Conservation (phyloP, 2,888 invertebrate species). For the Eueremaeus valkanovi region DNA sequence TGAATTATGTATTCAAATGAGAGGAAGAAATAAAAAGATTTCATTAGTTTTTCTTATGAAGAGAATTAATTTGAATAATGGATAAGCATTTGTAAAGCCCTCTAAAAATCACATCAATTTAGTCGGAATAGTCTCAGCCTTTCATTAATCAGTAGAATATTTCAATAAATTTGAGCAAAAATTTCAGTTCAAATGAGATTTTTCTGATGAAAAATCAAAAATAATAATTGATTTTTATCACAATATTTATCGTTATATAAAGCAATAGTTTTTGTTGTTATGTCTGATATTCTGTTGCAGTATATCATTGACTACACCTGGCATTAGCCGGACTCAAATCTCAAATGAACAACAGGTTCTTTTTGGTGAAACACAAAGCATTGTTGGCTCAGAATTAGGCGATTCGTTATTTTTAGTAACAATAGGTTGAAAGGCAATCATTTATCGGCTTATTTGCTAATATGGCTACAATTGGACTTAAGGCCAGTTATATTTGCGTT, state of each 20-base stretch:
- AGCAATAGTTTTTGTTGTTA: background rate
- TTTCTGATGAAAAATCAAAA: background rate
- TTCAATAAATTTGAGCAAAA: too few species aligned
- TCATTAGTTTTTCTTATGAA: too few species aligned
- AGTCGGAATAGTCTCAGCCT: too few species aligned
- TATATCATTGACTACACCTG: slow-evolving; percentile 13
- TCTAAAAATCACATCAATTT: too few species aligned
- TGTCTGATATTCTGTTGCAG: background rate
- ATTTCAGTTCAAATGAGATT: background rate
- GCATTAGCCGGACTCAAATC: slow-evolving; percentile 26
- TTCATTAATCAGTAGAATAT: too few species aligned
- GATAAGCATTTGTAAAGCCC: too few species aligned
- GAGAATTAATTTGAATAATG: too few species aligned
- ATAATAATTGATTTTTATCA: background rate
- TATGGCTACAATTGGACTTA: background rate
- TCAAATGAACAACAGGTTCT: background rate
- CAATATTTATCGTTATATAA: background rate
- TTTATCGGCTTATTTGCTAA: slow-evolving; percentile 23
- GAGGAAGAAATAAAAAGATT: too few species aligned
- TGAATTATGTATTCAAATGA: too few species aligned
- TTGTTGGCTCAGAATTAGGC: background rate
- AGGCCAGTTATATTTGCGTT: background rate
- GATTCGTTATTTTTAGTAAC: slow-evolving; percentile 11
- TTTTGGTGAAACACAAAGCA: background rate
- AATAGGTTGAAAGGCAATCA: slow-evolving; percentile 20